These are phyloP conservation scores for Rhagophthalmus giganteus DNA, from an alignment of 2,888 invertebrate species.

Conservation along the genomic window DNA sequence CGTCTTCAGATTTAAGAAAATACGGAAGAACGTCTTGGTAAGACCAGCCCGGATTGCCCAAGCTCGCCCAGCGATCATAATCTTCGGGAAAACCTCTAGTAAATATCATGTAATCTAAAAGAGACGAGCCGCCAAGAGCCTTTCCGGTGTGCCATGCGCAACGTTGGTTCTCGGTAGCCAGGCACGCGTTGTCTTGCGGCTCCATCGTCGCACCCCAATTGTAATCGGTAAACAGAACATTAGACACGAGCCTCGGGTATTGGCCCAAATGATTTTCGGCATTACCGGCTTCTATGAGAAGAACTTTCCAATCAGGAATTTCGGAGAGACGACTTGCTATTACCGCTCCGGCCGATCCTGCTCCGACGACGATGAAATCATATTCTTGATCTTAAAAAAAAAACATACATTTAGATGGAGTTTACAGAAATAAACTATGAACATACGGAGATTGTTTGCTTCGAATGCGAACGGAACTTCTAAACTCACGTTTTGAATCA, in stretches of 20 bases:
- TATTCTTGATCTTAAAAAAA: conserved; percentile 56
- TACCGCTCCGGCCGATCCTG: conserved; percentile 78
- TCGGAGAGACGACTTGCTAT: conserved; percentile 75
- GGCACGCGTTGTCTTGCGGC: conserved; percentile 3
- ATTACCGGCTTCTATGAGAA: conserved; percentile 76
- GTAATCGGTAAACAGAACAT: conserved; percentile 60
- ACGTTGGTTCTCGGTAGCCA: conserved; percentile 21
- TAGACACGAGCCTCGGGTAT: conserved; percentile 75
- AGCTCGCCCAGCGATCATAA: conserved; percentile 68
- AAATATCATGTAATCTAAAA: conserved; percentile 58
- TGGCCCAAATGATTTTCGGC: conserved; percentile 79
- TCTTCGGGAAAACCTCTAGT: conserved; percentile 65
- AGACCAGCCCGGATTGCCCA: conserved; percentile 75
- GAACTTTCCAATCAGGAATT: conserved; percentile 69
- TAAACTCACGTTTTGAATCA: too few species aligned
- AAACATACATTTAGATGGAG: too few species aligned
- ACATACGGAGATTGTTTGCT: neutral
- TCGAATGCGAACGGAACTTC: too few species aligned
- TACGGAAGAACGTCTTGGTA: conserved; percentile 57
- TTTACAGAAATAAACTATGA: too few species aligned
- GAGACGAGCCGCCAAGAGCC: conserved; percentile 59
- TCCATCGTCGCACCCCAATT: conserved; percentile 9
- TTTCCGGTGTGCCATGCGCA: conserved; percentile 59
- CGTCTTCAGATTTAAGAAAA: conserved; percentile 57
- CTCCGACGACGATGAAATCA: conserved; percentile 77